Base-by-base conservation (phyloP, 2,797 vertebrate genomes). In the Ambastaia sidthimunki region DNA sequence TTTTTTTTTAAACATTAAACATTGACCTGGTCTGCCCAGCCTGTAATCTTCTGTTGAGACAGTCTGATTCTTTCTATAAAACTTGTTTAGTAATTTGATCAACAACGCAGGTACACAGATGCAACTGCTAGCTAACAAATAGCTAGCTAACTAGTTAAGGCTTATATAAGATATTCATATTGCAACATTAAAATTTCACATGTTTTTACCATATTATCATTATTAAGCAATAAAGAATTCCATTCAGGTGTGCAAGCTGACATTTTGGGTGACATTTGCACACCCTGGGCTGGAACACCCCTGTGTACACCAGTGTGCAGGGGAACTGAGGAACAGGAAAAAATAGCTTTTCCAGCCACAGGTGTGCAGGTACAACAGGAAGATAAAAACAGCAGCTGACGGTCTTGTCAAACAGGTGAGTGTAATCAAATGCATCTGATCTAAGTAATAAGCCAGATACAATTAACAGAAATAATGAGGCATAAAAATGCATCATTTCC, bases 391-490 rank as follows among this genome's bases (percentile, higher is more conserved):
- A 55, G 66, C 41, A 52, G 21, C 54, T 62, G 67, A 54, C 31
- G 3, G 52, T 75, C 74, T 66, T 67, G 60, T 74, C 74, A 54
- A 71, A 80, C 71, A 84, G 82, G 87, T 84, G 82, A 88, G 50
- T 78, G 71, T 77, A 86, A 86, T 85, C 74, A 47, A 84, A 83
- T 60, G 37, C 82, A 85, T 71, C 85, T 80, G 71, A 85, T 80
- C 70, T 80, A 66, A 81, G 79, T 74, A 82, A 84, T 75, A 84
- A 78, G 76, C 71, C 65, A 62, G 54, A 47, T 47, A 78, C 81
- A 84, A 85, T 87, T 87, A 87, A 80, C 63, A 65, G 21, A 73
- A 81, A 85, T 87, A 86, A 86, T 84, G 85, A 86, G 82, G 78
- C 80, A 80, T 88, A 80, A 80, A 85, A 85, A 83, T 60, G 60